phyloP scores from a whole-genome alignment of 2,888 invertebrate species.

The Embidobia sp. region DNA sequence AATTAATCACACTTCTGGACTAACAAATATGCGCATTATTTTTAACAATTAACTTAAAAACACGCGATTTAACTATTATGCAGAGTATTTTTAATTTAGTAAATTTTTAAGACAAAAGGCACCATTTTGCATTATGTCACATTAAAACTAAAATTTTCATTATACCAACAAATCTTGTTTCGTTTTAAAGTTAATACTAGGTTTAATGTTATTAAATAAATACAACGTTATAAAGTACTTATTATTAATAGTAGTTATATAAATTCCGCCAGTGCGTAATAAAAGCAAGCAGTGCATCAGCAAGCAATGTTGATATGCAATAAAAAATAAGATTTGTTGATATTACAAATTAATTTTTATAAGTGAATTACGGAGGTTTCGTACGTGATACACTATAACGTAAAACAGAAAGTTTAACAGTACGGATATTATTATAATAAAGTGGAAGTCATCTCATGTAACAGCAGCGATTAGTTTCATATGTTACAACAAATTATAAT shows the following conservation, averaged over 20 bases:
- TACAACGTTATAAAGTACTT: too few relatives aligned
- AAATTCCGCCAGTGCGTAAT: too few relatives aligned
- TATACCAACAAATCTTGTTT: constrained; percentile 25
- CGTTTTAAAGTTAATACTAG: not conserved
- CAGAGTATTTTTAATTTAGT: constrained; percentile 40
- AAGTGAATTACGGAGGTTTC: constrained; percentile 25
- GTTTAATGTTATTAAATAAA: too few relatives aligned
- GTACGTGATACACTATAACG: constrained; percentile 11
- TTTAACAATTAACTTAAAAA: constrained; percentile 27
- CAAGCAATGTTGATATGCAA: too few relatives aligned
- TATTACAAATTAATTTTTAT: constrained; percentile 19
- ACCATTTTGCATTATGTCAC: constrained; percentile 47
- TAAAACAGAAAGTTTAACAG: constrained; percentile 5
- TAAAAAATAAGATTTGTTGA: constrained; percentile 12
- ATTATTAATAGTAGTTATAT: too few relatives aligned
- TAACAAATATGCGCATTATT: constrained; percentile 23
- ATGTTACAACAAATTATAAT: constrained; percentile 19
- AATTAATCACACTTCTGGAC: constrained; percentile 13
- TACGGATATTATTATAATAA: constrained; percentile 4
- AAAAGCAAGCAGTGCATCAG: too few relatives aligned
- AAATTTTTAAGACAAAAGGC: constrained; percentile 42
- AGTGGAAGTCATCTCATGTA: constrained; percentile 18
- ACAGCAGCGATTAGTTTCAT: constrained; percentile 23
- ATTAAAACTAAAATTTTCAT: constrained; percentile 33
- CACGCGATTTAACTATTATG: constrained; percentile 7